Evolutionary conservation across 2,113 vertebrate genomes (phyloP), one percentile per base, ranked within the genome.

Genomic region (Plectropomus leopardus): DNA sequence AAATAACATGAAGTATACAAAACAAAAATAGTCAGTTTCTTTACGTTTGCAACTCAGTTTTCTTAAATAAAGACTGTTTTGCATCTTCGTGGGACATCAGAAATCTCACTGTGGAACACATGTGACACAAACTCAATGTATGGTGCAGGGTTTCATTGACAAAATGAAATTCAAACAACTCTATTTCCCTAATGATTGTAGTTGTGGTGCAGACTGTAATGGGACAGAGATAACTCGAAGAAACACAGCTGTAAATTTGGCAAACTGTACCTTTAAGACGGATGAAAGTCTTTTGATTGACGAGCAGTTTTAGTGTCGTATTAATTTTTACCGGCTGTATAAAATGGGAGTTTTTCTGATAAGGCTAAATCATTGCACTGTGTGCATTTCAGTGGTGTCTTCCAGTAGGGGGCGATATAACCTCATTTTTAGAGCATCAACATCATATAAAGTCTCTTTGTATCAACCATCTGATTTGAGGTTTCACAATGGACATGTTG

Each of bases 1-100:
- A 85, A 69, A 82, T 87, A 80, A 86, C 63, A 89, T 83, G 80
- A 89, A 86, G 82, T 90, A 91, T 91, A 90, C 55, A 88, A 92
- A 92, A 70, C 77, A 83, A 92, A 87, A 86, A 87, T 74, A 91
- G 68, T 90, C 71, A 44, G 68, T 79, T 84, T 81, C 59, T 85
- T 88, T 86, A 58, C 58, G 78, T 64, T 79, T 87, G 64, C 82
- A 88, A 88, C 69, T 78, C 21, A 30, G 13, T 77, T 85, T 82
- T 63, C 24, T 57, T 84, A 72, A 83, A 88, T 86, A 81, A 92
- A 85, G 59, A 80, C 73, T 45, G 80, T 64, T 78, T 82, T 85
- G 66, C 72, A 83, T 85, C 71, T 82, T 14, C 47, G 19, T 44
- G 36, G 85, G 79, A 87, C 77, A 72, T 85, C 81, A 78, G 71